phyloP scores from a whole-genome alignment of 2,888 invertebrate genomes.

The Rhorus exstirpatorius region DNA sequence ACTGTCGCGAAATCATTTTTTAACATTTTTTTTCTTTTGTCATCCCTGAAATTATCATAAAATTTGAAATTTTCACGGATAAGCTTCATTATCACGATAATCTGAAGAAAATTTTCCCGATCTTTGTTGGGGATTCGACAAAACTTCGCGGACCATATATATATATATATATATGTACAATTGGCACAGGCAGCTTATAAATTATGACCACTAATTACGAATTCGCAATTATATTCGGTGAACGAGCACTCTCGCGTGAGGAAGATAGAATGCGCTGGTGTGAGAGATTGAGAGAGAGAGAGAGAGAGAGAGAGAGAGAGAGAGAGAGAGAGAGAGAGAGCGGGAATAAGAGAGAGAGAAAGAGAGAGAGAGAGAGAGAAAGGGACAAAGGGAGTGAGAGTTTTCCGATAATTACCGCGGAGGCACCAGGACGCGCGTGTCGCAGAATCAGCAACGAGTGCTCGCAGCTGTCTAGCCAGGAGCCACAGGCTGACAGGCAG shows the following conservation, averaged over 20 bases:
- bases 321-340: background rate
- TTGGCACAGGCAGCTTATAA: slow-evolving; percentile 48
- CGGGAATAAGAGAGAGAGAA: background rate
- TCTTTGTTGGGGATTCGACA: slow-evolving; percentile 24
- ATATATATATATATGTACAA: no score
- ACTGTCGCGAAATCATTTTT: no score
- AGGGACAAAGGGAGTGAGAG: slow-evolving; percentile 50
- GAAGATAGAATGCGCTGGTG: background rate
- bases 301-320: slow-evolving; percentile 11
- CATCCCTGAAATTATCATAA: no score
- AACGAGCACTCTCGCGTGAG: slow-evolving; percentile 9
- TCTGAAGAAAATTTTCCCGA: no score
- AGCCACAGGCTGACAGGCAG: slow-evolving; percentile 63
- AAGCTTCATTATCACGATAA: no score
- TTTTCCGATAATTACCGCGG: slow-evolving; percentile 73
- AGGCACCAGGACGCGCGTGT: slow-evolving; percentile 43
- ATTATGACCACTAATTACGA: slow-evolving; percentile 72
- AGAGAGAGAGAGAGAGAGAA: slow-evolving; percentile 8
- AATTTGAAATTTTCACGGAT: no score
- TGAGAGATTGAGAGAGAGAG: no score
- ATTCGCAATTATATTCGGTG: slow-evolving; percentile 71
- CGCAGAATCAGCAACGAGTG: slow-evolving; percentile 58
- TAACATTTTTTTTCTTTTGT: no score
- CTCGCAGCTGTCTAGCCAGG: slow-evolving; percentile 61
- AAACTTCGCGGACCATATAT: slow-evolving; percentile 5